These are phyloP conservation scores for Pelecanoides urinatrix DNA, from an alignment of 2,113 vertebrate genomes.

Conservation along the genomic window DNA sequence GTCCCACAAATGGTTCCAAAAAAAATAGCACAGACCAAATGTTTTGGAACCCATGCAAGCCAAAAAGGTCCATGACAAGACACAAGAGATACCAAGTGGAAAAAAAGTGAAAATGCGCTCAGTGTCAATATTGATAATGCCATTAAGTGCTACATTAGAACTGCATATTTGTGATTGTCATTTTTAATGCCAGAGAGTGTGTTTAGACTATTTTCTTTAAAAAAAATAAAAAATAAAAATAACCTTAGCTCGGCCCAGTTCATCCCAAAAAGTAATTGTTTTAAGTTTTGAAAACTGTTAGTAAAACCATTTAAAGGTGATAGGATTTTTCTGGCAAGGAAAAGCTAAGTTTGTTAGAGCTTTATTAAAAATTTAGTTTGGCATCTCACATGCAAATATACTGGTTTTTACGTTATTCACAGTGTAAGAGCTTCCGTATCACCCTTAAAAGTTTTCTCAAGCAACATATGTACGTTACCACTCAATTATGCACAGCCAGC, in stretches of 20 bases:
- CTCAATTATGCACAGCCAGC: slow-evolving; percentile 88
- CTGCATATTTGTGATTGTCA: slow-evolving; percentile 74
- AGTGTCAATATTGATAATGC: slow-evolving; percentile 77
- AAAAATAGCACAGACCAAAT: slow-evolving; percentile 72
- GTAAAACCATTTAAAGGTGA: slow-evolving; percentile 87
- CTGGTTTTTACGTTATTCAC: slow-evolving; percentile 66
- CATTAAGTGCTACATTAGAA: slow-evolving; percentile 81
- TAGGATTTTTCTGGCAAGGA: slow-evolving; percentile 77
- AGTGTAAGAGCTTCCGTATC: slow-evolving; percentile 77
- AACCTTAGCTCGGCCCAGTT: slow-evolving; percentile 79
- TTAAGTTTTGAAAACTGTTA: slow-evolving; percentile 80
- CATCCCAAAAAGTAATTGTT: slow-evolving; percentile 78
- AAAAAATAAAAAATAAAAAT: not conserved
- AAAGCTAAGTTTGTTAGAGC: slow-evolving; percentile 77
- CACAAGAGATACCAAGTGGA: slow-evolving; percentile 74
- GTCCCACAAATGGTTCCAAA: slow-evolving; percentile 80
- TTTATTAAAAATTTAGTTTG: slow-evolving; percentile 78
- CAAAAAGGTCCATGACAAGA: slow-evolving; percentile 74
- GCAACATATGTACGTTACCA: slow-evolving; percentile 86
- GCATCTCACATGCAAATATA: slow-evolving; percentile 82
- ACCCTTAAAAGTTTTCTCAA: slow-evolving; percentile 87
- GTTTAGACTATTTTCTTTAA: slow-evolving; percentile 68
- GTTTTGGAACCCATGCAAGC: slow-evolving; percentile 84
- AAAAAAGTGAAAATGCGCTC: slow-evolving; percentile 76
- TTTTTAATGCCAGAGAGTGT: slow-evolving; percentile 74